A percentile compares a stretch with the other conserved stretches of the same genome.
phyloP scores from a whole-genome alignment of 2,888 invertebrate species.

The Latheticus oryzae region DNA sequence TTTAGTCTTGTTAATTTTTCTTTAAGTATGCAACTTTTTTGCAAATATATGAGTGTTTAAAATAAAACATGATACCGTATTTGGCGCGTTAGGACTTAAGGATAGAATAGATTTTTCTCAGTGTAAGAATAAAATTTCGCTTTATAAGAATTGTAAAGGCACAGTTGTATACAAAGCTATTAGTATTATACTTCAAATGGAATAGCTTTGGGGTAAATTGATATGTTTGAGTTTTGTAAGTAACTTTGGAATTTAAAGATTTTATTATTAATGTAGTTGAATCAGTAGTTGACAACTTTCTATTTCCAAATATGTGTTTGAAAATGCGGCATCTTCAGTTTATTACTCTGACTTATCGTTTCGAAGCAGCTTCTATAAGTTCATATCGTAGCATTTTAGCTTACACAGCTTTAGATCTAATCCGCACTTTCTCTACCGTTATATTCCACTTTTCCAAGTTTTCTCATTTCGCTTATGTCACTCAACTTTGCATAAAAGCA shows the following conservation, averaged over 20 bases:
- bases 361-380: slow-evolving; percentile 56
- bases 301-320: slow-evolving; percentile 44
- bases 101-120: slow-evolving; percentile 19
- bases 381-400: slow-evolving; percentile 56
- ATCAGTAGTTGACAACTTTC: too few species aligned
- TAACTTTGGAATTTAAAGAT: too few species aligned
- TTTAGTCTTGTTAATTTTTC: too few species aligned
- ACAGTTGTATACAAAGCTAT: slow-evolving; percentile 34
- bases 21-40: too few species aligned
- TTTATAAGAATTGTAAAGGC: slow-evolving; percentile 18
- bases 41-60: too few species aligned
- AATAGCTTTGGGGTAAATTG: slow-evolving; percentile 4
- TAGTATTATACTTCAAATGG: slow-evolving; percentile 20
- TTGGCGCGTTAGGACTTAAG: too few species aligned
- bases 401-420: slow-evolving; percentile 58
- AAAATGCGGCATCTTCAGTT: slow-evolving; percentile 52
- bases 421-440: slow-evolving; percentile 56
- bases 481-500: slow-evolving; percentile 50
- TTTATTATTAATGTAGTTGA: too few species aligned
- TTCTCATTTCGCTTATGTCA: slow-evolving; percentile 56
- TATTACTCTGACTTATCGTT: slow-evolving; percentile 58
- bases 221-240: too few species aligned
- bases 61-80: too few species aligned
- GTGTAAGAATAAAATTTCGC: slow-evolving; percentile 13
- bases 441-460: slow-evolving; percentile 57